Evolutionary conservation across 2,113 vertebrate genomes (phyloP).

Genomic region (Trogon melanurus): DNA sequence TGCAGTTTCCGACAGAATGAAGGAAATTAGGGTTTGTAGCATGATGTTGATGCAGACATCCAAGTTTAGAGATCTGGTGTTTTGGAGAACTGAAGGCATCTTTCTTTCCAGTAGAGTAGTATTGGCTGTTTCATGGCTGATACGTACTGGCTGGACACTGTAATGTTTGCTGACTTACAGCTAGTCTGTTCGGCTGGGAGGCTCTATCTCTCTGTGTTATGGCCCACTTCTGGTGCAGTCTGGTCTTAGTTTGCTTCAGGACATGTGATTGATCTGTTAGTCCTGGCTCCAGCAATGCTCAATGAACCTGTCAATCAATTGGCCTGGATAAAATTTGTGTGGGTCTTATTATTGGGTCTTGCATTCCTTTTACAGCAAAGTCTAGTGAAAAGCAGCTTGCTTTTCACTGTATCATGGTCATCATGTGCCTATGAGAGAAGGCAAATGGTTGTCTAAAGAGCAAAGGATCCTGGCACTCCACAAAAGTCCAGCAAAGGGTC

Average conservation of each 20-base stretch:
- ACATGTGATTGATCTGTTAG: fast-evolving
- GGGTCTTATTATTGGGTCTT: neutral
- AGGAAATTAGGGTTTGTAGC: neutral
- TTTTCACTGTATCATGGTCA: neutral
- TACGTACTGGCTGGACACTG: neutral
- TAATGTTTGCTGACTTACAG: neutral
- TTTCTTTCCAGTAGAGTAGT: neutral
- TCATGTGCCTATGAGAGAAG: neutral
- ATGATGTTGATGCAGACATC: neutral
- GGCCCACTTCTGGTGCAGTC: neutral
- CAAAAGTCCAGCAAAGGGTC: neutral
- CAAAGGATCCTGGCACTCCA: neutral
- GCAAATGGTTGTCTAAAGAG: neutral
- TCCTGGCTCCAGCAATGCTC: neutral
- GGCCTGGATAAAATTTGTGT: neutral
- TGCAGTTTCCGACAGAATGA: neutral
- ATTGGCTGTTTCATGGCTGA: neutral
- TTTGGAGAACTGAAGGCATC: neutral
- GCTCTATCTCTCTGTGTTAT: neutral
- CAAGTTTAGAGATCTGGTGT: neutral
- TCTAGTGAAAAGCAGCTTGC: neutral
- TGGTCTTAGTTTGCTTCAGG: neutral
- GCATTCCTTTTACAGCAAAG: neutral
- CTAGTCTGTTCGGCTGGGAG: neutral
- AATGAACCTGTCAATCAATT: neutral